Evolutionary conservation across 2,797 vertebrate species (phyloP), one percentile per base, ranked within the genome.

Genomic region (Semotilus atromaculatus): DNA sequence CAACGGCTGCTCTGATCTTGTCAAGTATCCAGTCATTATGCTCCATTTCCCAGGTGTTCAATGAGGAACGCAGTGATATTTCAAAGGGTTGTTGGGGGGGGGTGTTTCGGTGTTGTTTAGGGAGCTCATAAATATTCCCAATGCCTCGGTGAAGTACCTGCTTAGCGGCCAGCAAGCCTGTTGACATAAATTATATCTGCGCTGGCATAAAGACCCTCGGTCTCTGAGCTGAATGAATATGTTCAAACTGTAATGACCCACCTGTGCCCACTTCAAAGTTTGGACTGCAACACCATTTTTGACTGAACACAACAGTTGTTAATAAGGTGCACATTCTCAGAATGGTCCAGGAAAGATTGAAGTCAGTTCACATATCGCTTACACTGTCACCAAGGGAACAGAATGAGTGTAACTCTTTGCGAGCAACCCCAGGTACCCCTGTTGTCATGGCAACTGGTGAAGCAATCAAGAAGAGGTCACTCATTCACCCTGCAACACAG

Each of bases 121-220:
- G 85, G 31, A 76, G 81, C 87, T 89, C 89, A 90, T 92, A 85
- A 89, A 90, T 91, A 90, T 90, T 88, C 77, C 82, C 40, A 67
- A 85, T 83, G 36, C 80, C 80, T 74, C 40, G 29, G 83, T 64
- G 80, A 85, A 86, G 87, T 83, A 87, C 85, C 82, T 85, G 82
- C 84, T 88, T 88, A 89, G 83, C 79, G 80, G 81, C 86, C 76
- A 55, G 70, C 29, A n/a, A 81, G 75, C 85, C 83, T 84, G 84
- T 90, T 83, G 85, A 87, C 80, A 88, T 91, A 83, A 88, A 89
- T 90, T 88, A 90, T 55, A 76, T 58, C 86, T 60, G 14, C 31
- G 34, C 81, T 53, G 31, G 70, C 83, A 82, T 86, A 86, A 89
- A 87, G 85, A 84, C 74, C 34, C 13, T 55, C 5, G 64, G 77